Percentiles rank a stretch among this genome's conserved stretches.
These are phyloP conservation scores for Nomada fucata DNA, from an alignment of 2,888 invertebrate species.

Conservation along the genomic window DNA sequence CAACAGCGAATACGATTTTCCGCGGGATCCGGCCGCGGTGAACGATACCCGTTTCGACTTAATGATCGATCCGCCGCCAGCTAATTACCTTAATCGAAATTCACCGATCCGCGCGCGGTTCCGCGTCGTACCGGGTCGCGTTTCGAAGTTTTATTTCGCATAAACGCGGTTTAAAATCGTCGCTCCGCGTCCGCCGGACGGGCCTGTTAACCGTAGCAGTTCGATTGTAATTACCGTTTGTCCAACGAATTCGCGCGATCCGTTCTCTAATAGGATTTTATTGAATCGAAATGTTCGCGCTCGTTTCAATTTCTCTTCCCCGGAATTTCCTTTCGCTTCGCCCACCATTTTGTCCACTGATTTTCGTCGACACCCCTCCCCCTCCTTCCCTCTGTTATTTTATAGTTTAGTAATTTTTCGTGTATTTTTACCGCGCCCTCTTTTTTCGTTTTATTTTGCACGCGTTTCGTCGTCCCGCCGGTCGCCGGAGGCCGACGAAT, in stretches of 20 bases:
- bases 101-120: constrained; percentile 22
- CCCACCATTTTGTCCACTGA: background rate
- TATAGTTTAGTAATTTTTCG: background rate
- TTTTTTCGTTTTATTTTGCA: background rate
- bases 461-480: constrained; percentile 3
- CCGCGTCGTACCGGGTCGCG: constrained; percentile 5
- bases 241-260: constrained; percentile 62
- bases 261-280: constrained; percentile 66
- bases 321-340: background rate
- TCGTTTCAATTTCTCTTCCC: constrained; percentile 42
- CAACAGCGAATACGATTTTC: background rate
- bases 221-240: constrained; percentile 61
- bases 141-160: constrained; percentile 59
- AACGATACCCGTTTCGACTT: constrained; percentile 10
- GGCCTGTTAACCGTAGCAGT: background rate
- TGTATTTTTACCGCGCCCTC: background rate
- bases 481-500: constrained; percentile 45
- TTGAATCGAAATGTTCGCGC: constrained; percentile 59
- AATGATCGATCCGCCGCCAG: constrained; percentile 23
- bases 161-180: constrained; percentile 51
- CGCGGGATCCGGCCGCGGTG: background rate
- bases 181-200: constrained; percentile 2
- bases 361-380: background rate
- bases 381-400: background rate
- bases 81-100: constrained; percentile 56